Conservation (phyloP, 2,113 vertebrate genomes). For the Myotis brandtii region DNA sequence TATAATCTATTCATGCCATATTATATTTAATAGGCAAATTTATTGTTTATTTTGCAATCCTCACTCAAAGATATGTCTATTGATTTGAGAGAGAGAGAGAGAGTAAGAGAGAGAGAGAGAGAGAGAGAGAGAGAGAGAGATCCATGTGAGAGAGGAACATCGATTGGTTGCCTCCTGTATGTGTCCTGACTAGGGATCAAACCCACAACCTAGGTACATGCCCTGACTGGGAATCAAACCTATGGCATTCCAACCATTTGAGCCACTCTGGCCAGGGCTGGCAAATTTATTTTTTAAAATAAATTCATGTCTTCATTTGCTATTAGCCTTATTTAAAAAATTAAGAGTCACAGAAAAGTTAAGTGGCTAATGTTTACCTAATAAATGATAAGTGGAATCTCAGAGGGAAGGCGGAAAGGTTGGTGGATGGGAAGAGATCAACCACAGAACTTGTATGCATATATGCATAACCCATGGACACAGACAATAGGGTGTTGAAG, state of each 20-base stretch:
- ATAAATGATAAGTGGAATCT: background rate
- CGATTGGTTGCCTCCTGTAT: background rate
- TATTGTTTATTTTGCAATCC: background rate
- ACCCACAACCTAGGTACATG: background rate
- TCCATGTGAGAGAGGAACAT: background rate
- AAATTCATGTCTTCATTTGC: background rate
- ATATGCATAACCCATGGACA: too few relatives aligned
- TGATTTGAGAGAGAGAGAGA: background rate
- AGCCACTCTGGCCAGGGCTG: background rate
- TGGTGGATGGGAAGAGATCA: too few relatives aligned
- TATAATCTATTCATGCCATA: background rate
- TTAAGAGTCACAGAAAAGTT: background rate
- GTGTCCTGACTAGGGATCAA: background rate
- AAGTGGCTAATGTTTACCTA: background rate
- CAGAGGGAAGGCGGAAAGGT: too few relatives aligned
- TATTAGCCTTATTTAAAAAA: constrained; percentile 34
- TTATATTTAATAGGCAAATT: constrained; percentile 26
- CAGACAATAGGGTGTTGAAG: too few relatives aligned
- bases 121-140: background rate
- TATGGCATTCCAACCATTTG: background rate
- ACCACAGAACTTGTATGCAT: too few relatives aligned
- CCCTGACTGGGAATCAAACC: background rate
- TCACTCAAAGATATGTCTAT: background rate
- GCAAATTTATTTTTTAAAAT: background rate
- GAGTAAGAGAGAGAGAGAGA: background rate